These are phyloP conservation scores for Cydia strobilella DNA, from an alignment of 1,140 invertebrate genomes.

Conservation along the genomic window DNA sequence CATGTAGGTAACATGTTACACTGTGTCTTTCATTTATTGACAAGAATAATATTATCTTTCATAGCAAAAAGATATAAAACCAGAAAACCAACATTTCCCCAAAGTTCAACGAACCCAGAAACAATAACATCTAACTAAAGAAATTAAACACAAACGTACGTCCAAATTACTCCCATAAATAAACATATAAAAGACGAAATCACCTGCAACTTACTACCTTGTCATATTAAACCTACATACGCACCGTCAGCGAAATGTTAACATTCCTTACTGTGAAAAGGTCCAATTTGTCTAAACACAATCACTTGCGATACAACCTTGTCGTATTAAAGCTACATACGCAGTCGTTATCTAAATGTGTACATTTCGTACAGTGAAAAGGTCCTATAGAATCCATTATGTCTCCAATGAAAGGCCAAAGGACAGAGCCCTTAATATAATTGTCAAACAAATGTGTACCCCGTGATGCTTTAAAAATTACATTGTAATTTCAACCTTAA, in stretches of 20 bases:
- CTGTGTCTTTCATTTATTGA: too few species aligned
- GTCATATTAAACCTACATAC: background rate
- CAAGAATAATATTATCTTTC: too few species aligned
- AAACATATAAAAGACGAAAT: conserved; percentile 25
- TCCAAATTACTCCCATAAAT: conserved; percentile 23
- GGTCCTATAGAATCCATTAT: conserved; percentile 4
- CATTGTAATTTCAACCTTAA: background rate
- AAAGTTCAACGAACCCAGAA: background rate
- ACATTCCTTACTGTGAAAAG: background rate
- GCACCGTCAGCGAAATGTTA: background rate
- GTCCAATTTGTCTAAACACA: background rate
- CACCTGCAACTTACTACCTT: background rate
- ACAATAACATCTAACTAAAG: conserved; percentile 10
- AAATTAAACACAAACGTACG: conserved; percentile 12
- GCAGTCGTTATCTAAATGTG: background rate
- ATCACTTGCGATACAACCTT: background rate
- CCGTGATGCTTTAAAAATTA: background rate
- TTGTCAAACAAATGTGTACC: conserved; percentile 20
- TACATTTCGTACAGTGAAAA: conserved; percentile 9
- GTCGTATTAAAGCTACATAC: background rate
- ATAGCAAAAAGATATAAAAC: too few species aligned
- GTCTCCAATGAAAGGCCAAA: background rate
- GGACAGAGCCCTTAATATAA: conserved; percentile 18
- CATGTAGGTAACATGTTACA: too few species aligned
- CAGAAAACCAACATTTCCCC: background rate